These are phyloP conservation scores for Vulpes vulpes DNA, from an alignment of 2,113 vertebrate genomes.

Conservation along the genomic window DNA sequence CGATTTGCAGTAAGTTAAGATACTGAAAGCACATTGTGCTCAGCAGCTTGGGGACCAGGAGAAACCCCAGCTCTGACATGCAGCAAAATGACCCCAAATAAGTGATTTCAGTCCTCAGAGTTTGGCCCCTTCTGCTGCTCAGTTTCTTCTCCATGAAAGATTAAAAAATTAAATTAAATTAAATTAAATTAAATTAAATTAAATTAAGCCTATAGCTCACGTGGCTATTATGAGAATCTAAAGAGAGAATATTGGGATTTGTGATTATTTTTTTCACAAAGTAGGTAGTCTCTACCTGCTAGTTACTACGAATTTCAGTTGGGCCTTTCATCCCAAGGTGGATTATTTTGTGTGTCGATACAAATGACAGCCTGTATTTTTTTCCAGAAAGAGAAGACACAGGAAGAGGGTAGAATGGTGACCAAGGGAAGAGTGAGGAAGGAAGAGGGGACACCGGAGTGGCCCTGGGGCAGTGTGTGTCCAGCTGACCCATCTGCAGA, in stretches of 20 bases:
- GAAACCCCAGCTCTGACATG: fast-evolving
- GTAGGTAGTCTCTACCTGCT: too few species aligned
- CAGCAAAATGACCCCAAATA: fast-evolving
- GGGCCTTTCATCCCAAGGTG: neutral
- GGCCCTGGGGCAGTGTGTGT: fast-evolving
- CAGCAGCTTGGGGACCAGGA: neutral
- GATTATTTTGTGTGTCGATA: neutral
- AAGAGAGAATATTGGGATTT: neutral
- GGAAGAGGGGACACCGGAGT: fast-evolving
- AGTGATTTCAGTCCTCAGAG: neutral
- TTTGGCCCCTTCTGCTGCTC: neutral
- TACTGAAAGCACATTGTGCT: fast-evolving
- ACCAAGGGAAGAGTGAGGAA: neutral
- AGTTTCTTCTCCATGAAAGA: neutral
- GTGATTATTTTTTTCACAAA: neutral
- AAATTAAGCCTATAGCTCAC: neutral
- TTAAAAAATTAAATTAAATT: neutral
- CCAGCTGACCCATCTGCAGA: fast-evolving
- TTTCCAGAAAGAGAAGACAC: neutral
- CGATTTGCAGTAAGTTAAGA: fast-evolving
- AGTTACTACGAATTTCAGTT: neutral
- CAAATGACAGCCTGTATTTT: neutral
- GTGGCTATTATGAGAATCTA: neutral
- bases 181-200: neutral
- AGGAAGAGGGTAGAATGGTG: too few species aligned